Conservation (phyloP, 2,888 invertebrate genomes). For the Cerceris rybyensis region DNA sequence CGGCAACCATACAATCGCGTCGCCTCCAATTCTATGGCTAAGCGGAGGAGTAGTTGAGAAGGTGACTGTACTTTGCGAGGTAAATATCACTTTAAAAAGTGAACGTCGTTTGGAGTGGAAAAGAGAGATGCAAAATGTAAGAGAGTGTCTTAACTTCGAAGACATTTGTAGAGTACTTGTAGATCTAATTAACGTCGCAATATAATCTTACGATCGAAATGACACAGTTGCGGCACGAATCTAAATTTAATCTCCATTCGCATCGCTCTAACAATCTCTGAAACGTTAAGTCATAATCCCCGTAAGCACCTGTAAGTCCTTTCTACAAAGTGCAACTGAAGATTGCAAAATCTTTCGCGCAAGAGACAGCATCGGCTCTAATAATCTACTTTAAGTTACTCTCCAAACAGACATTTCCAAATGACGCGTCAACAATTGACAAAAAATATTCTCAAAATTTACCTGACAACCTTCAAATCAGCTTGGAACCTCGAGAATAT, state of each 20-base stretch:
- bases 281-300: no score
- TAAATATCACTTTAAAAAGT: not conserved
- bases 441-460: slow-evolving; percentile 10
- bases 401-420: not conserved
- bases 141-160: not conserved
- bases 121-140: not conserved
- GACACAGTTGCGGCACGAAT: no score
- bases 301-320: no score
- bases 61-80: not conserved
- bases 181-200: no score
- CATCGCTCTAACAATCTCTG: no score
- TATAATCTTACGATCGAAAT: no score
- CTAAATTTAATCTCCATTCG: no score
- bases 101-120: not conserved
- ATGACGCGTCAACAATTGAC: slow-evolving; percentile 28
- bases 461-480: slow-evolving; percentile 39
- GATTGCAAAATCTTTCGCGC: no score
- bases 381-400: not conserved
- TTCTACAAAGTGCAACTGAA: no score
- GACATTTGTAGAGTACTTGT: no score
- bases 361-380: not conserved
- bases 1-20: slow-evolving; percentile 73
- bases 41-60: not conserved
- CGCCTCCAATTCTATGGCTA: slow-evolving; percentile 59
- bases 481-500: slow-evolving; percentile 9